A percentile compares a stretch with the other conserved stretches of the same genome.
phyloP scores from a whole-genome alignment of 2,113 vertebrate genomes.

The Prunella fulvescens region DNA sequence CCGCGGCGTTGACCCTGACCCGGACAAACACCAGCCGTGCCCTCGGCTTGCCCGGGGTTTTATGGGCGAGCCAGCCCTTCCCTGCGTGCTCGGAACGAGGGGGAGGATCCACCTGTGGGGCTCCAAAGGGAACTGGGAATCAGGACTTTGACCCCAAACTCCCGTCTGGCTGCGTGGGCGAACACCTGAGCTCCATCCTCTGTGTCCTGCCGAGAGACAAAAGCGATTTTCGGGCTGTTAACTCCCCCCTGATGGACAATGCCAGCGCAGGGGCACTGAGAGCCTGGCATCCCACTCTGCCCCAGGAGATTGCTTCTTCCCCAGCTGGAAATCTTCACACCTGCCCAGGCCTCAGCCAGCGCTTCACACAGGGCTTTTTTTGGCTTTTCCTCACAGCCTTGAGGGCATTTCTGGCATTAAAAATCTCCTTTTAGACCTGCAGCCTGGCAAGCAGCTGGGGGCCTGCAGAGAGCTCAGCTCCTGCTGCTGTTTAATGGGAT shows the following conservation, averaged over 20 bases:
- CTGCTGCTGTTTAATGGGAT: background rate
- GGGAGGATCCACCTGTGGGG: background rate
- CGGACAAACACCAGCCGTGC: background rate
- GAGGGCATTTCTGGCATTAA: background rate
- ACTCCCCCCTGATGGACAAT: background rate
- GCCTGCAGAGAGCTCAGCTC: background rate
- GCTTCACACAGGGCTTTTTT: background rate
- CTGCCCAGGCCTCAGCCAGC: background rate
- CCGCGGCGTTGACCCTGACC: background rate
- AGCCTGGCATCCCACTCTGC: background rate
- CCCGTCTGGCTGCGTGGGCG: rapidly evolving
- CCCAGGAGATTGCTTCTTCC: background rate
- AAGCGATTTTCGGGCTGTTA: background rate
- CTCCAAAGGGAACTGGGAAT: background rate
- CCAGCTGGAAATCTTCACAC: background rate
- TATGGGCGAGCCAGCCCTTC: background rate
- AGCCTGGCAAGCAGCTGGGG: background rate
- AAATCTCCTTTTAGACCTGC: background rate
- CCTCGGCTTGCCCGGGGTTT: background rate
- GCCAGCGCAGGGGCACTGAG: background rate
- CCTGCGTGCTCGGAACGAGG: background rate
- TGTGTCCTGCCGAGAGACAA: background rate
- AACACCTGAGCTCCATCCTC: background rate
- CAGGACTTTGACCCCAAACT: too few relatives aligned
- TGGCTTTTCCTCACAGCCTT: background rate